Evolutionary conservation across 2,888 invertebrate genomes (phyloP).

Genomic region (Brachyptera putata): DNA sequence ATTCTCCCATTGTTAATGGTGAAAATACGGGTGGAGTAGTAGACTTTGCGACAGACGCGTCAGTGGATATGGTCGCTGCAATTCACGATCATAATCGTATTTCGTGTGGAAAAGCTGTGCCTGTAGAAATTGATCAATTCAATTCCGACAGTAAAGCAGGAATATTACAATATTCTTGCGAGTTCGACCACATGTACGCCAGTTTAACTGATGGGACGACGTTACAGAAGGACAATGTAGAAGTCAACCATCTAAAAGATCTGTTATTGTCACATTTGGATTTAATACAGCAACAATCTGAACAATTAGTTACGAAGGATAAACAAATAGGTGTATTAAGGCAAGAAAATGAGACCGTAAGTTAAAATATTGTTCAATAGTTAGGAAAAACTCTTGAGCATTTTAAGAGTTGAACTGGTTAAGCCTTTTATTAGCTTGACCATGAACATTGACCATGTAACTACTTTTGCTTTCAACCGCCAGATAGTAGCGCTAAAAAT

Average conservation of each 20-base stretch:
- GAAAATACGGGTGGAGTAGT: slow-evolving; percentile 34
- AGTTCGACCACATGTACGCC: slow-evolving; percentile 70
- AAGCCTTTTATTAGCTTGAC: neutral
- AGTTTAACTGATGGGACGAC: slow-evolving; percentile 42
- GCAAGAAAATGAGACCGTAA: slow-evolving; percentile 76
- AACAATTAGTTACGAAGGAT: slow-evolving; percentile 74
- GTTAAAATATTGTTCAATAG: slow-evolving; percentile 38
- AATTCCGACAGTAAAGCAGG: slow-evolving; percentile 50
- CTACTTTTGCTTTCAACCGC: neutral
- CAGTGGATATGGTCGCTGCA: slow-evolving; percentile 35
- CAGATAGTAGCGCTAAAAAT: neutral
- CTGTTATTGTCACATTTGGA: slow-evolving; percentile 79
- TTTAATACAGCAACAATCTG: slow-evolving; percentile 85
- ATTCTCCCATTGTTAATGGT: slow-evolving; percentile 33
- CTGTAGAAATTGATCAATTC: slow-evolving; percentile 31
- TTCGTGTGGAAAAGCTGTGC: slow-evolving; percentile 33
- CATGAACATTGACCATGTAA: slow-evolving; percentile 14
- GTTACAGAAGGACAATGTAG: slow-evolving; percentile 38
- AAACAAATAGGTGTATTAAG: slow-evolving; percentile 66
- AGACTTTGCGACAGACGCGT: slow-evolving; percentile 33
- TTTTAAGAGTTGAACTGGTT: neutral
- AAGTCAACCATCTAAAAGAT: slow-evolving; percentile 70
- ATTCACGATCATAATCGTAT: slow-evolving; percentile 35
- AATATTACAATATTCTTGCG: slow-evolving; percentile 55
- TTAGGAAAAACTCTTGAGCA: no score